Evolutionary conservation across 2,888 invertebrate genomes (phyloP).

Genomic region (Megamerina dolium): DNA sequence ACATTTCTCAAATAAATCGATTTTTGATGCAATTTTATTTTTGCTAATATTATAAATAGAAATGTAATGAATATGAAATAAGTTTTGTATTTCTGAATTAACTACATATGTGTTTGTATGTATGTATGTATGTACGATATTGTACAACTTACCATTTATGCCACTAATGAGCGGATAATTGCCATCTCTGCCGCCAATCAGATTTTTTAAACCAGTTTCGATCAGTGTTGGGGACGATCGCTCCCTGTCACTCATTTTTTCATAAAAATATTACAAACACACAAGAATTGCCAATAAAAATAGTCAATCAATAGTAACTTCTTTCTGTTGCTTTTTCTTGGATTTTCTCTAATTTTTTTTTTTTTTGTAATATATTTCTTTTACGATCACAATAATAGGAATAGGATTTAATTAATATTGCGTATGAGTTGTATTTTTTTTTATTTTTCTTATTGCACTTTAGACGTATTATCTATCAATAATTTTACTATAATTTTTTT

Average conservation of each 20-base stretch:
- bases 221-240: constrained; percentile 82
- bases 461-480: background rate
- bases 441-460: constrained; percentile 16
- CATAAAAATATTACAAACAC: constrained; percentile 42
- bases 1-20: too few relatives aligned
- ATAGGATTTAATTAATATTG: constrained; percentile 10
- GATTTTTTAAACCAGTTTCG: constrained; percentile 78
- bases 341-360: constrained; percentile 6
- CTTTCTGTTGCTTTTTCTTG: constrained; percentile 6
- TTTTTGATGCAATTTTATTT: too few relatives aligned
- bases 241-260: constrained; percentile 80
- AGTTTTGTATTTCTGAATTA: too few relatives aligned
- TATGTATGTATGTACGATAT: too few relatives aligned
- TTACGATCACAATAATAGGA: constrained; percentile 15
- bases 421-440: constrained; percentile 19
- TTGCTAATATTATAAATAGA: too few relatives aligned
- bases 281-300: constrained; percentile 17
- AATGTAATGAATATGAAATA: too few relatives aligned
- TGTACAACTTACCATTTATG: constrained; percentile 60
- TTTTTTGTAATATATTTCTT: constrained; percentile 9
- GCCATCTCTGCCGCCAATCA: constrained; percentile 73
- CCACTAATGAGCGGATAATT: constrained; percentile 74
- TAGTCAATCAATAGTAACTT: background rate
- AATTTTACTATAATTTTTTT: too few relatives aligned
- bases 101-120: too few relatives aligned